phyloP scores from a whole-genome alignment of 2,888 invertebrate genomes.

The Pemphredon lugubris region DNA sequence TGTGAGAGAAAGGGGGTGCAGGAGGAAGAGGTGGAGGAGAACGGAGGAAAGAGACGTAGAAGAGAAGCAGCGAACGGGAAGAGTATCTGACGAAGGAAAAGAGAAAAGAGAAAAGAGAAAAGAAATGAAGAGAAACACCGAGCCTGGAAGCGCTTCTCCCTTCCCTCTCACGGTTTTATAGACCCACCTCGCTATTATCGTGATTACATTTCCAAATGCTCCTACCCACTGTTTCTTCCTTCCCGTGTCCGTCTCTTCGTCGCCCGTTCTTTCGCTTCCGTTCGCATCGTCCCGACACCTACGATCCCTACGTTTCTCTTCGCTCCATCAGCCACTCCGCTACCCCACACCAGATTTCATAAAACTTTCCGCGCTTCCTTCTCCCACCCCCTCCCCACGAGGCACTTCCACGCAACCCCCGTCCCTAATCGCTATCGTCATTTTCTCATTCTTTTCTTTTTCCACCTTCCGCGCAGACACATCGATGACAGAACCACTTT shows the following conservation, averaged over 20 bases:
- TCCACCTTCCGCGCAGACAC: conserved; percentile 8
- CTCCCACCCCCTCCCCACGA: conserved; percentile 8
- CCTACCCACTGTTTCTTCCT: conserved; percentile 41
- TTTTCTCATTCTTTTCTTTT: conserved; percentile 34
- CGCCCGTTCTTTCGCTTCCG: conserved; percentile 20
- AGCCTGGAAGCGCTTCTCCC: conserved; percentile 41
- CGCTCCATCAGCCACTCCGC: conserved; percentile 39
- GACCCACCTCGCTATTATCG: conserved; percentile 72
- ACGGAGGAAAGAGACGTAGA: conserved; percentile 13
- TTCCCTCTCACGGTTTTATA: conserved; percentile 52
- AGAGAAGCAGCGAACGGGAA: conserved; percentile 25
- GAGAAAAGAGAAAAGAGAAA: conserved; percentile 15
- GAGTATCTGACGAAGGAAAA: conserved; percentile 28
- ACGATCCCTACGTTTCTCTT: conserved; percentile 36
- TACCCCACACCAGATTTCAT: conserved; percentile 38
- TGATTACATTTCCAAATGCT: conserved; percentile 74
- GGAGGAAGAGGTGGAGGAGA: conserved; percentile 15
- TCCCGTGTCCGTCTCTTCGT: conserved; percentile 10
- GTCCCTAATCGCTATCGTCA: conserved; percentile 10
- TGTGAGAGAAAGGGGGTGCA: conserved; percentile 31
- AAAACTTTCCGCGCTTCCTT: conserved; percentile 41
- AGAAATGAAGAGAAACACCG: conserved; percentile 44
- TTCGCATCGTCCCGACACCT: conserved; percentile 27
- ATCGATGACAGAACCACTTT: background rate
- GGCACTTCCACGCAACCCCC: too few species aligned